Evolutionary conservation across 2,888 invertebrate genomes (phyloP), one percentile per base, ranked within the genome.

Genomic region (Melieria crassipennis): DNA sequence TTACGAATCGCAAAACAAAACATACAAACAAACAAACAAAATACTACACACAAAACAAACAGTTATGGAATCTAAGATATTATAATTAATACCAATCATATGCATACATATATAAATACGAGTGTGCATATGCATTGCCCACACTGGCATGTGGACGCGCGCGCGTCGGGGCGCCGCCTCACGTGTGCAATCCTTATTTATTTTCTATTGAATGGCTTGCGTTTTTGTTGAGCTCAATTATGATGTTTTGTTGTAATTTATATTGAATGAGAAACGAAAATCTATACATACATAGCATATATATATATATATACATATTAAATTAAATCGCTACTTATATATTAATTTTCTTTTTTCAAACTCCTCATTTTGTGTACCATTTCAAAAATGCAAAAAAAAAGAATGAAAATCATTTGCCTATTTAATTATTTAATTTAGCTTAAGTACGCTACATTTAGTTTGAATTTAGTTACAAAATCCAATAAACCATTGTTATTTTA

Each of bases 201-300:
- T 67, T 63, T 69, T 48, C 69, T 69, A 72, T 65, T 71, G 70
- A 64, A 74, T 72, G 79, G 86, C 85, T 85, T 85, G 85, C 85
- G 85, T 85, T 85, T 85, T 85, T 86, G 85, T 84, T 86, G 85
- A 85, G 85, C 86, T 85, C 77, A 58, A 76, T 78, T 67, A 67
- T 61, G 61, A 60, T 67, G 67, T 61, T 67, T 67, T 67, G 60
- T 67, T 67, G 67, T 67, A 60, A 67, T 67, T 67, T 67, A 67
- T 61, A 67, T 61, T 67, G 67, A 67, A 67, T 67, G 67, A 60
- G 60, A 6, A 13, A 9, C 11, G 4, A n/a, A 56, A 16, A 16
- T 7, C 7, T 7, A 13, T 56, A 56, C 9, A 5, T 56, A 10
- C 13, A 16, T 56, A 56, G 16, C 55, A 13, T 55, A 7, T 9